Evolutionary conservation across 2,888 invertebrate genomes (phyloP).

Genomic region (Drosophila fulvimacula): DNA sequence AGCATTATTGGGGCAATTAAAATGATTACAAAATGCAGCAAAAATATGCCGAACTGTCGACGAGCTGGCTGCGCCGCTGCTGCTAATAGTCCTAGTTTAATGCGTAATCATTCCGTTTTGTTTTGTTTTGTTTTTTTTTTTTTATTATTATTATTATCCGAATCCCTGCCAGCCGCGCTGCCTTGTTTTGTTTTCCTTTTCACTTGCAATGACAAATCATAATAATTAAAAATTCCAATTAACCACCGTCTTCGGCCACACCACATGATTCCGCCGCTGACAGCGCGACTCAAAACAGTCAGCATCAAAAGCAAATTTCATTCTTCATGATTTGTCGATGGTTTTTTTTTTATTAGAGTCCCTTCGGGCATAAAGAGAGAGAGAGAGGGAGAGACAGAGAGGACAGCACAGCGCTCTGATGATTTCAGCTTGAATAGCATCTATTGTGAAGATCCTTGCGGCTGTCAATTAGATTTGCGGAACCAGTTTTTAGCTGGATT

Average conservation of each 20-base stretch:
- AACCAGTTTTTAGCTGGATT: not conserved
- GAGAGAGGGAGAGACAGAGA: too few relatives aligned
- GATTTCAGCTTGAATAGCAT: not conserved
- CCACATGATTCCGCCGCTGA: constrained; percentile 8
- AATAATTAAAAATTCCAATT: constrained; percentile 80
- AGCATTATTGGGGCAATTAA: constrained; percentile 78
- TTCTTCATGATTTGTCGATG: constrained; percentile 26
- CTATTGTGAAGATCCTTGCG: not conserved
- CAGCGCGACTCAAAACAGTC: constrained; percentile 3
- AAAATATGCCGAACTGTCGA: constrained; percentile 21
- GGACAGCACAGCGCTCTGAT: constrained; percentile 1
- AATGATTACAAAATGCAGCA: constrained; percentile 76
- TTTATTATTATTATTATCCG: not conserved
- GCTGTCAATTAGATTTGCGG: not conserved
- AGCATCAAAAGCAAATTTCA: constrained; percentile 50
- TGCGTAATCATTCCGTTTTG: constrained; percentile 58
- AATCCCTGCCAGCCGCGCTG: not conserved
- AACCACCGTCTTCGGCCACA: constrained; percentile 49
- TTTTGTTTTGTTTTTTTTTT: not conserved
- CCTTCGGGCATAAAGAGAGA: constrained; percentile 16
- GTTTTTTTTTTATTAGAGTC: not conserved
- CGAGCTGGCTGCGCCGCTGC: not conserved
- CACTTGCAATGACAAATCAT: constrained; percentile 71
- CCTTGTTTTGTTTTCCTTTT: constrained; percentile 28
- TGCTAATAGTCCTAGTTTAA: constrained; percentile 54